phyloP scores from a whole-genome alignment of 2,797 vertebrate species.

The Cyprinodon diabolis region DNA sequence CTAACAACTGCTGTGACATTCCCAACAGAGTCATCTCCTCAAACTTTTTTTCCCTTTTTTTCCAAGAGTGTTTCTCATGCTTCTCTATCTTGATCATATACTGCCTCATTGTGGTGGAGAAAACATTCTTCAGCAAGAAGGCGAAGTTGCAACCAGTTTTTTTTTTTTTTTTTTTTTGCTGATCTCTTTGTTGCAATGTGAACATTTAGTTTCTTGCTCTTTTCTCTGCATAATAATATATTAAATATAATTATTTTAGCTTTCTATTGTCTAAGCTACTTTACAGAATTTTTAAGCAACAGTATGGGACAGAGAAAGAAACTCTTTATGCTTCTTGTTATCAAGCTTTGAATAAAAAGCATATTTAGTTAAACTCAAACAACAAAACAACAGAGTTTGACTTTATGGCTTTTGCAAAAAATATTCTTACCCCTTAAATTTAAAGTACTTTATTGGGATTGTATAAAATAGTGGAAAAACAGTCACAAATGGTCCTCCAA shows the following conservation, averaged over 20 bases:
- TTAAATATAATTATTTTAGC: no score
- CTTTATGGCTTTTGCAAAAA: not conserved
- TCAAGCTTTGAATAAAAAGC: not conserved
- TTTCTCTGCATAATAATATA: not conserved
- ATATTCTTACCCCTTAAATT: not conserved
- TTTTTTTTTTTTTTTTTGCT: not conserved
- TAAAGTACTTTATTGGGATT: not conserved
- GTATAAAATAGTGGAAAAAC: not conserved
- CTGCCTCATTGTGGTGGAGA: slow-evolving; percentile 87
- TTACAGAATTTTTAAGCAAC: not conserved
- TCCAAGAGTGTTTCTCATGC: slow-evolving; percentile 56
- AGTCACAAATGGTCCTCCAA: not conserved
- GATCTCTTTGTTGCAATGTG: not conserved
- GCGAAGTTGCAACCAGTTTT: not conserved
- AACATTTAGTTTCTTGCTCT: not conserved
- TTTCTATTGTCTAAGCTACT: not conserved
- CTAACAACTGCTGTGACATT: slow-evolving; percentile 73
- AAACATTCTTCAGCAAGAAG: slow-evolving; percentile 70
- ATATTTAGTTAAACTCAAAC: not conserved
- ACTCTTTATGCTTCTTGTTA: not conserved
- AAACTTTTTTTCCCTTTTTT: slow-evolving; percentile 45
- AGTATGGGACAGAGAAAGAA: not conserved
- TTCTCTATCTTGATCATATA: slow-evolving; percentile 83
- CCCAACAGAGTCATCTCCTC: slow-evolving; percentile 71
- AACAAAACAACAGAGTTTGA: not conserved